Evolutionary conservation across 2,797 vertebrate genomes (phyloP).

Genomic region (Myotis vivesi): DNA sequence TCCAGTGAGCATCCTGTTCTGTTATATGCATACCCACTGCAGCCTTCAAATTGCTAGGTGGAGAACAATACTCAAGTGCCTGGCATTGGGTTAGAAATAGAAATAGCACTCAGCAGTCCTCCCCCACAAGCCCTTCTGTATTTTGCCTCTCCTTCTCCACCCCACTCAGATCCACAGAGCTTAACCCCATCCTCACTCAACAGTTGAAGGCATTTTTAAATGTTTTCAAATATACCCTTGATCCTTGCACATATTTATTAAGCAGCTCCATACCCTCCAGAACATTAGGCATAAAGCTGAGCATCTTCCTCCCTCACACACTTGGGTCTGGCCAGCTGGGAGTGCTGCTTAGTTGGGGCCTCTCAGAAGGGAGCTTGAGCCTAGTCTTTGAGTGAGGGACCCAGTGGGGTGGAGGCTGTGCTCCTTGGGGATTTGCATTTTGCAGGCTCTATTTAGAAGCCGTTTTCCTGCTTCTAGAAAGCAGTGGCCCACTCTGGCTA

Average conservation of each 20-base stretch:
- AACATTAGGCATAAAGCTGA: neutral
- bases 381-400: neutral
- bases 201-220: neutral
- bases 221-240: neutral
- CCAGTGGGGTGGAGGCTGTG: fast-evolving
- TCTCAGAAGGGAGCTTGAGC: neutral
- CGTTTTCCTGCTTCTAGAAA: neutral
- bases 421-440: neutral
- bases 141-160: neutral
- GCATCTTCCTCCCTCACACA: neutral
- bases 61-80: neutral
- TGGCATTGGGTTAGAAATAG: conserved; percentile 48
- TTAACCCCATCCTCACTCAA: neutral
- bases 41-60: conserved; percentile 42
- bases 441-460: conserved; percentile 9
- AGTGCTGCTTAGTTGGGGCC: neutral
- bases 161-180: neutral
- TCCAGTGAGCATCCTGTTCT: conserved; percentile 55
- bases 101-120: neutral
- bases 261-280: neutral
- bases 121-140: neutral
- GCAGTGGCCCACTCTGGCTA: neutral
- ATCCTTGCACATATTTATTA: neutral
- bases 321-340: neutral
- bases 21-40: neutral